Evolutionary conservation across 2,113 vertebrate genomes (phyloP).

Genomic region (Campylomormyrus numenius): DNA sequence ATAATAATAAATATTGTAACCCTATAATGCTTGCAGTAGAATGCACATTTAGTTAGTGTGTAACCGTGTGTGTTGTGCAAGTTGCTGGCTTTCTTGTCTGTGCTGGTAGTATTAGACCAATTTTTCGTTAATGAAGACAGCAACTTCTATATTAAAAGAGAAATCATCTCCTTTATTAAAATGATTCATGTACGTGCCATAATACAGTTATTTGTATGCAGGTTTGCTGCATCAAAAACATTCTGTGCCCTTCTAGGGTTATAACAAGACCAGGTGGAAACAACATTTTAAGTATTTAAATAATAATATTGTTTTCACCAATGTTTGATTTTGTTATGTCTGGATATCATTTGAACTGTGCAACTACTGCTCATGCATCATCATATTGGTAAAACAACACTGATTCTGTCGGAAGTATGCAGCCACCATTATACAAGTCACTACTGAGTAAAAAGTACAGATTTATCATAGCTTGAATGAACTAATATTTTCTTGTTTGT

Average conservation of each 20-base stretch:
- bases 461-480: background rate
- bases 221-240: background rate
- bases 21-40: background rate
- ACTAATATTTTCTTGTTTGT: background rate
- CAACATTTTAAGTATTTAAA: background rate
- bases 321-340: background rate
- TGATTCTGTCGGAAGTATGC: background rate
- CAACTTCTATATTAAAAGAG: background rate
- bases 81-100: background rate
- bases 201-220: background rate
- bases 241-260: background rate
- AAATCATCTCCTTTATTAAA: background rate
- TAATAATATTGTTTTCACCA: background rate
- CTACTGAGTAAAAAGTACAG: background rate
- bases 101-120: background rate
- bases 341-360: background rate
- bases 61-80: background rate
- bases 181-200: background rate
- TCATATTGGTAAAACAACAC: background rate
- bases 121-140: background rate
- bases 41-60: background rate
- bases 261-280: background rate
- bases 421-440: background rate
- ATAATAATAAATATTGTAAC: background rate
- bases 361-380: background rate